These are phyloP conservation scores for Eptatretus atami DNA, from an alignment of 2,797 vertebrate species.

Conservation along the genomic window DNA sequence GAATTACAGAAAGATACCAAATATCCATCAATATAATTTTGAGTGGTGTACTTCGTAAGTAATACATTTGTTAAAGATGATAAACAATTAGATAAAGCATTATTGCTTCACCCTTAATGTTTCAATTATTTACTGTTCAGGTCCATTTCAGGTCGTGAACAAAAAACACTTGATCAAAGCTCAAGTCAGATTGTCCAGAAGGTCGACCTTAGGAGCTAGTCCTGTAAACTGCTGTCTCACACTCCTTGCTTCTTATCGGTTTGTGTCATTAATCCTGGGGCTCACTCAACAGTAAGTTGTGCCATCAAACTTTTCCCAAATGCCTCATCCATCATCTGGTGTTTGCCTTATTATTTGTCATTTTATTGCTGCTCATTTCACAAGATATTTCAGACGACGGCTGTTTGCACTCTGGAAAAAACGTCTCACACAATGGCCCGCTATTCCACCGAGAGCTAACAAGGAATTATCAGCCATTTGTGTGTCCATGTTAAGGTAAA, in stretches of 20 bases:
- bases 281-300: too few species aligned
- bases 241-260: conserved; percentile 81
- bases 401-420: conserved; percentile 86
- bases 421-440: conserved; percentile 90
- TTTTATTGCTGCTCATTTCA: neutral
- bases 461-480: conserved; percentile 49
- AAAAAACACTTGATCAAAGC: conserved; percentile 63
- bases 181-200: conserved; percentile 94
- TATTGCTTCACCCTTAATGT: too few species aligned
- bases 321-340: neutral
- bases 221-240: conserved; percentile 85
- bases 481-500: conserved; percentile 49
- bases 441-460: conserved; percentile 93
- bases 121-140: conserved; percentile 14
- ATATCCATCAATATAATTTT: too few species aligned
- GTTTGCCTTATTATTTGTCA: neutral
- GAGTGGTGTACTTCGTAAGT: too few species aligned
- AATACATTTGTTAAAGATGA: too few species aligned
- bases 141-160: conserved; percentile 88
- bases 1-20: too few species aligned
- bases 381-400: conserved; percentile 30
- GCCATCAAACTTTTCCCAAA: too few species aligned
- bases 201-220: conserved; percentile 74
- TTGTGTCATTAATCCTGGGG: neutral
- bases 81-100: too few species aligned